These are phyloP conservation scores for Cardiocondyla obscurior DNA, from an alignment of 1,140 invertebrate genomes.

Conservation along the genomic window DNA sequence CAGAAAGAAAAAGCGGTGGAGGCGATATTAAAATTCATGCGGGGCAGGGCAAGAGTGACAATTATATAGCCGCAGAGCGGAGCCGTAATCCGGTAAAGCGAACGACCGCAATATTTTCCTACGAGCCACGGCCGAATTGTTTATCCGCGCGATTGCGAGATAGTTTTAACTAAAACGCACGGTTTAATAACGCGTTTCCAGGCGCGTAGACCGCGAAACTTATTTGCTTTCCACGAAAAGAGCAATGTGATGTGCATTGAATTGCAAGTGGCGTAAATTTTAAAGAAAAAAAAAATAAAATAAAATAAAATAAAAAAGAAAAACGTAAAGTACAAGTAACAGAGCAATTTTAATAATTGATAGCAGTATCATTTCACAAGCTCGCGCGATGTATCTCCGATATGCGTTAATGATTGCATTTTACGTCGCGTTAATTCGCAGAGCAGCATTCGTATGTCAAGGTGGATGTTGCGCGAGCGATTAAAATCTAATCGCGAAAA, in stretches of 20 bases:
- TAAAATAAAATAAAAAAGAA: no score
- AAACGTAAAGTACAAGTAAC: no score
- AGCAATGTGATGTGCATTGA: not conserved
- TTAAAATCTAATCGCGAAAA: not conserved
- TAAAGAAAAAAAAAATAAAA: no score
- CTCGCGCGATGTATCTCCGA: not conserved
- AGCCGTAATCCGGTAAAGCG: no score
- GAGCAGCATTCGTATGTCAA: not conserved
- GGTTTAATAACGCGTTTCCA: not conserved
- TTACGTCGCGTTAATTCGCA: not conserved
- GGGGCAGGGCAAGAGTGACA: not conserved
- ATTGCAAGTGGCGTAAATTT: not conserved
- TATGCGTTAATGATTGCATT: not conserved
- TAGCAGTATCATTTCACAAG: not conserved
- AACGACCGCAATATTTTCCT: not conserved
- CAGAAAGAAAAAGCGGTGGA: not conserved
- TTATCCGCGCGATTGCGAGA: not conserved
- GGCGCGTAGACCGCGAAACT: not conserved
- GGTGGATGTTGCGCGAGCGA: not conserved
- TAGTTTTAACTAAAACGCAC: not conserved
- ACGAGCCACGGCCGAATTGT: not conserved
- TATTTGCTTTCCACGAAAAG: not conserved
- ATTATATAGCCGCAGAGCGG: not conserved
- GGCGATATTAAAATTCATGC: slow-evolving; percentile 23
- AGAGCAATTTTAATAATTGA: no score